Base-by-base conservation (phyloP, 2,888 invertebrate genomes). In the Pseudanteris insignis region DNA sequence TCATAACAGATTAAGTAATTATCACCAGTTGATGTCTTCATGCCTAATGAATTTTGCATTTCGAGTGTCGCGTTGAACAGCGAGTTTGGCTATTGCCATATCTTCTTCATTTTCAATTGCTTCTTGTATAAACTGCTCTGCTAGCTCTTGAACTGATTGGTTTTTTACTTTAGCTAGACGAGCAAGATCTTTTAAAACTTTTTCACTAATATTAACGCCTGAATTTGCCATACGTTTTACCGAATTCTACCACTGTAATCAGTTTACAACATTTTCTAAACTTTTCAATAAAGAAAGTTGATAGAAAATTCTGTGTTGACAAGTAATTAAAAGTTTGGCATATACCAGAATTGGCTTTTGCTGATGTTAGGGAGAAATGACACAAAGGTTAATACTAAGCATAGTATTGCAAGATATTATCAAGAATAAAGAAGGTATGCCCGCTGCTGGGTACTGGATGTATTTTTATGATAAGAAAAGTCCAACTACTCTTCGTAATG, bases 261-360 rank as follows among this genome's bases (percentile, higher is more conserved):
- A 30, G 24, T 38, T 5, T 38, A 38, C 24, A 38, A 38, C 24
- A 24, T 38, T 25, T 38, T 26, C 38, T 38, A n/a, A 18, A 38
- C 11, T 38, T 38, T 38, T 38, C 38, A 38, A 38, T 38, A 38
- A 38, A 38, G 12, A 26, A 38, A 24, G 26, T 28, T n/a, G n/a
- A n/a, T n/a, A n/a, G n/a, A n/a, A n/a, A n/a, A n/a, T n/a, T n/a
- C n/a, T n/a, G n/a, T n/a, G n/a, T n/a, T n/a, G n/a, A n/a, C n/a
- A n/a, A n/a, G n/a, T n/a, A n/a, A n/a, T n/a, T n/a, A n/a, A n/a
- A n/a, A n/a, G n/a, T n/a, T n/a, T n/a, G n/a, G n/a, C n/a, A n/a
- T n/a, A n/a, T n/a, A n/a, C n/a, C n/a, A n/a, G n/a, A n/a, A n/a
- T n/a, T n/a, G n/a, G n/a, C n/a, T n/a, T n/a, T n/a, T n/a, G n/a